Conservation (phyloP, 2,888 invertebrate species). For the Archips xylosteana region DNA sequence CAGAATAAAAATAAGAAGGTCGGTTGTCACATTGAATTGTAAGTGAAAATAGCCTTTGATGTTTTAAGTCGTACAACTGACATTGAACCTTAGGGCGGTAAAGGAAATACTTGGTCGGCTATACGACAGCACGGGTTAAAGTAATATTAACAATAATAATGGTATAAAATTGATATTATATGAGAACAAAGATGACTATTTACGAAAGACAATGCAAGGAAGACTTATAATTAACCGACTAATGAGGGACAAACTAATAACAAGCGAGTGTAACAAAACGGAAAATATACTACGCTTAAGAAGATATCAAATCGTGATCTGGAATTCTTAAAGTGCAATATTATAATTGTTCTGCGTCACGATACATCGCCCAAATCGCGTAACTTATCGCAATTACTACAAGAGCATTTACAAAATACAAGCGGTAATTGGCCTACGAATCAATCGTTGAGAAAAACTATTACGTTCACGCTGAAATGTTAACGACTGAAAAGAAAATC, state of each 20-base stretch:
- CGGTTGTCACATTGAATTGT: too few relatives aligned
- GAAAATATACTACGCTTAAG: slow-evolving; percentile 27
- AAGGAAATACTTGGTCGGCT: too few relatives aligned
- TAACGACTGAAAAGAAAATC: slow-evolving; percentile 33
- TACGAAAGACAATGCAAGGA: slow-evolving; percentile 7
- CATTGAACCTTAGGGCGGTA: too few relatives aligned
- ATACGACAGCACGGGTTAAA: not conserved
- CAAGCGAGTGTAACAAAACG: slow-evolving; percentile 9
- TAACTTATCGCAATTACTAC: slow-evolving; percentile 50
- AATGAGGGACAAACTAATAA: slow-evolving; percentile 11
- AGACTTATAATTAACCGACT: not conserved
- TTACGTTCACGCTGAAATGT: slow-evolving; percentile 42
- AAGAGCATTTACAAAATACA: slow-evolving; percentile 48
- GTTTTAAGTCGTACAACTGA: too few relatives aligned
- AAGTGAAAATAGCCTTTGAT: too few relatives aligned
- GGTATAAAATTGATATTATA: not conserved
- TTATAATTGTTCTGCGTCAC: slow-evolving; percentile 54
- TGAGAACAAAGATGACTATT: slow-evolving; percentile 3
- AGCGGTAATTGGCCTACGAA: slow-evolving; percentile 49
- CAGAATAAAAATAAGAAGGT: too few relatives aligned
- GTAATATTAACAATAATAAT: not conserved
- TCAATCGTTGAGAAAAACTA: slow-evolving; percentile 44
- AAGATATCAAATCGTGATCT: slow-evolving; percentile 44
- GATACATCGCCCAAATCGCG: slow-evolving; percentile 50
- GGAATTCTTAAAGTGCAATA: slow-evolving; percentile 42